Evolutionary conservation across 2,888 invertebrate species (phyloP).

Genomic region (Cantharis flavilabris): DNA sequence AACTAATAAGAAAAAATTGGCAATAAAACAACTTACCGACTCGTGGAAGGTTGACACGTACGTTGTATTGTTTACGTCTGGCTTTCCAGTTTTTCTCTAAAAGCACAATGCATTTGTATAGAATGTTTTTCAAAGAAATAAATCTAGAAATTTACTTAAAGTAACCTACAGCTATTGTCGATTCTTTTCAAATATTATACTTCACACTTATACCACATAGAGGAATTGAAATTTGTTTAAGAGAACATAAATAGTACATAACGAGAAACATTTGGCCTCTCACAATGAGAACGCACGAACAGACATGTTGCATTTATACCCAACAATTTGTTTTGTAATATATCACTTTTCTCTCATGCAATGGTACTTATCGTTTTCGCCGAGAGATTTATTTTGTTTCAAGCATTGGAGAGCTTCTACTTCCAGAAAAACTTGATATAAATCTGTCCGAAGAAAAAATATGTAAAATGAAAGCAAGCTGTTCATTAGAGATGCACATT

Average conservation of each 20-base stretch:
- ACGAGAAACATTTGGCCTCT: background rate
- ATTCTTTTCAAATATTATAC: background rate
- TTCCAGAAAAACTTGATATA: background rate
- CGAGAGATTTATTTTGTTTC: background rate
- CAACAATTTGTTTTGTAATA: background rate
- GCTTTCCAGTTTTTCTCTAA: slow-evolving; percentile 55
- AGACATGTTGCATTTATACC: background rate
- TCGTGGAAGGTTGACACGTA: slow-evolving; percentile 51
- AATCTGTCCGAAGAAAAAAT: background rate
- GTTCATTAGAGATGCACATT: background rate
- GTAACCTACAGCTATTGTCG: background rate
- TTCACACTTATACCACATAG: background rate
- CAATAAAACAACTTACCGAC: slow-evolving; percentile 41
- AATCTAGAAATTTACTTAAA: background rate
- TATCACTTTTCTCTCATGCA: background rate
- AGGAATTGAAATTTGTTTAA: background rate
- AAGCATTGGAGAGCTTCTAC: background rate
- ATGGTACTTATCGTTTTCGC: background rate
- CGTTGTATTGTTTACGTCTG: slow-evolving; percentile 54
- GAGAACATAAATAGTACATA: background rate
- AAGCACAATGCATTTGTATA: slow-evolving; percentile 14
- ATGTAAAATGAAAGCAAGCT: background rate
- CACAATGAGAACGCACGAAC: background rate
- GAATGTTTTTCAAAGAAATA: background rate
- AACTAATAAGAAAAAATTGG: background rate